phyloP scores from a whole-genome alignment of 2,888 invertebrate species.

The Smittia sp. region DNA sequence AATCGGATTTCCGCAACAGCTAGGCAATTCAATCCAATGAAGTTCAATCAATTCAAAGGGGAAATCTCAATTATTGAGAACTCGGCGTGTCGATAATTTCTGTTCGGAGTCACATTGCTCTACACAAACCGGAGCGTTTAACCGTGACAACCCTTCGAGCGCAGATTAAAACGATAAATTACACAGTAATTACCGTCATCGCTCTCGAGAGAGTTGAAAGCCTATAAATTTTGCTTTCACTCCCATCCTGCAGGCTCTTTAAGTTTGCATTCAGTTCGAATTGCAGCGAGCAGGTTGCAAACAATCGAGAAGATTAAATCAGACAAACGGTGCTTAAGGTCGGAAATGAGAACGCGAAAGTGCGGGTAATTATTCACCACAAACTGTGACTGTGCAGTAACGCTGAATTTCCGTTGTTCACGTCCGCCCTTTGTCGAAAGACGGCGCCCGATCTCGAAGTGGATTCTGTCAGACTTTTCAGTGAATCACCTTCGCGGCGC shows the following conservation, averaged over 20 bases:
- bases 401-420: not conserved
- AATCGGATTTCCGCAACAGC: too few species aligned
- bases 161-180: constrained; percentile 22
- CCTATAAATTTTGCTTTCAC: constrained; percentile 17
- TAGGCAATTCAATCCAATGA: too few species aligned
- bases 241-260: constrained; percentile 15
- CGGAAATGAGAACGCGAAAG: not conserved
- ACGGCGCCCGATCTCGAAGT: not conserved
- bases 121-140: not conserved
- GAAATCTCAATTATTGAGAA: too few species aligned
- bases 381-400: not conserved
- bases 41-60: too few species aligned
- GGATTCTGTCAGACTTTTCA: not conserved
- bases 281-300: not conserved
- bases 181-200: not conserved
- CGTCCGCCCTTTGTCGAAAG: not conserved
- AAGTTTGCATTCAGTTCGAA: constrained; percentile 4
- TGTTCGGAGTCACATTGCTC: not conserved
- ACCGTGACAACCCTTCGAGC: not conserved
- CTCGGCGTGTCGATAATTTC: too few species aligned
- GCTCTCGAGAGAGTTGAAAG: not conserved
- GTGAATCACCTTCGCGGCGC: too few species aligned
- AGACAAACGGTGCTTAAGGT: not conserved
- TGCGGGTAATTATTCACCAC: not conserved
- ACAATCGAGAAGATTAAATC: not conserved